phyloP scores from a whole-genome alignment of 2,797 vertebrate species.

The Antrozous pallidus region DNA sequence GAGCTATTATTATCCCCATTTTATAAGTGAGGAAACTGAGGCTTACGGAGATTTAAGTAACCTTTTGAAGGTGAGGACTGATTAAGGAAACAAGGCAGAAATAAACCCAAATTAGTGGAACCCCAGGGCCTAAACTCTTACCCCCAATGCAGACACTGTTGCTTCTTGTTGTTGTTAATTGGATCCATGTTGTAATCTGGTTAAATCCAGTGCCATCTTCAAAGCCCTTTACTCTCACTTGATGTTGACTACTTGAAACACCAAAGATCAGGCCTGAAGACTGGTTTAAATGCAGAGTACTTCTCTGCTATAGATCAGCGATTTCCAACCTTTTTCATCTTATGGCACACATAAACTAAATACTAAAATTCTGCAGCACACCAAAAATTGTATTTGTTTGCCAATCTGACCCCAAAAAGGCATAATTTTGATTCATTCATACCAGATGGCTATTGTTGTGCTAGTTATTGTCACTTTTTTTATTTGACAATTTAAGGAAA shows the following conservation, averaged over 20 bases:
- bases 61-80: neutral
- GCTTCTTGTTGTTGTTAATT: neutral
- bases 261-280: neutral
- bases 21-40: slow-evolving; percentile 25
- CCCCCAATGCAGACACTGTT: neutral
- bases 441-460: neutral
- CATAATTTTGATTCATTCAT: neutral
- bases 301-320: neutral
- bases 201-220: neutral
- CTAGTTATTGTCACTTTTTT: neutral
- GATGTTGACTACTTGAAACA: neutral
- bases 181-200: neutral
- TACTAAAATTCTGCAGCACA: neutral
- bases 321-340: neutral
- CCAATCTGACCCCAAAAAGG: neutral
- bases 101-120: neutral
- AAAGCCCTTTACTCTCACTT: neutral
- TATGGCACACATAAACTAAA: neutral
- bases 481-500: neutral
- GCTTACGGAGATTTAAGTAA: neutral
- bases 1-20: neutral
- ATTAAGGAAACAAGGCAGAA: neutral
- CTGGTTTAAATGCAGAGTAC: neutral
- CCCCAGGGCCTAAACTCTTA: neutral
- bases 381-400: neutral